These are phyloP conservation scores for Tolypeutes matacus DNA, from an alignment of 2,797 vertebrate species.

Conservation along the genomic window DNA sequence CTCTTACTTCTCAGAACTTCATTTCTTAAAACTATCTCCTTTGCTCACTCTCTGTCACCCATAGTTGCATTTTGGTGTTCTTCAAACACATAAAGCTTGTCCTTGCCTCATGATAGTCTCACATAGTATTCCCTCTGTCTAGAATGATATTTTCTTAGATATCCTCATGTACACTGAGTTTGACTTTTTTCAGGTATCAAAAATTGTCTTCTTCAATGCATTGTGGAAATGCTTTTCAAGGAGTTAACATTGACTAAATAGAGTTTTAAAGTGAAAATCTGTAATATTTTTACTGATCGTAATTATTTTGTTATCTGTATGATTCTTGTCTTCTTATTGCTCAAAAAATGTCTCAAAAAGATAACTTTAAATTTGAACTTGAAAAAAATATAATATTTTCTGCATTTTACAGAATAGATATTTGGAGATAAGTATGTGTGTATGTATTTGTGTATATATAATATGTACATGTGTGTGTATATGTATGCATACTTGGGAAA, in stretches of 20 bases:
- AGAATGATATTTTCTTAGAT: background rate
- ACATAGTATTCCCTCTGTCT: background rate
- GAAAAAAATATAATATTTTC: background rate
- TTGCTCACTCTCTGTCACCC: background rate
- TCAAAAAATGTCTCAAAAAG: background rate
- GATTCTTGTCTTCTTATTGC: background rate
- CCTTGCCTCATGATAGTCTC: background rate
- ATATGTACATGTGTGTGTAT: background rate
- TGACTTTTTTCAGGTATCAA: background rate
- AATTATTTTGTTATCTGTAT: background rate
- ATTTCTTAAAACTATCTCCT: background rate
- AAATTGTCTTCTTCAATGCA: background rate
- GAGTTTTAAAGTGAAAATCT: background rate
- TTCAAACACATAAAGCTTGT: background rate
- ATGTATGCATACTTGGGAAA: background rate
- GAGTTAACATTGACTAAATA: background rate
- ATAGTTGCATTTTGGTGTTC: background rate
- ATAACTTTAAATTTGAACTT: background rate
- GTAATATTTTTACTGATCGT: background rate
- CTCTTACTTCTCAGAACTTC: background rate
- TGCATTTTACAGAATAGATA: background rate
- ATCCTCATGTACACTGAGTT: background rate
- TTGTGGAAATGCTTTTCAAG: background rate
- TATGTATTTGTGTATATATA: background rate
- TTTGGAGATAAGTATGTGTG: background rate